Conservation (phyloP, 2,797 vertebrate genomes). For the Crocodylus rhombifer region DNA sequence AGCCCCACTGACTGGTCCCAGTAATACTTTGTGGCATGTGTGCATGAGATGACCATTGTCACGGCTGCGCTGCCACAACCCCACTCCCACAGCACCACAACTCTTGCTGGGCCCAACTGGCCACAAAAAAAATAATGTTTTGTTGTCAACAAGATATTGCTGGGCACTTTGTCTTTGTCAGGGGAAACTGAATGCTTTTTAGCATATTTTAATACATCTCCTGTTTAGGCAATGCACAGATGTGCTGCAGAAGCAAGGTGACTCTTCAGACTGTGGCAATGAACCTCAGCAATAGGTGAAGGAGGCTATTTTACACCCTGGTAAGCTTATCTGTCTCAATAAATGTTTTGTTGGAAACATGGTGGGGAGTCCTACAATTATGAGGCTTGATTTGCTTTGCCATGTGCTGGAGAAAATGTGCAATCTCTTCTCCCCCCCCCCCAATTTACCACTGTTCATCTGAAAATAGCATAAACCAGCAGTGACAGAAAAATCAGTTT, state of each 20-base stretch:
- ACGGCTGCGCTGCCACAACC: rapidly evolving
- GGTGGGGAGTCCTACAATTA: not conserved
- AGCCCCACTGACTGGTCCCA: not conserved
- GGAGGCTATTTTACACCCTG: not conserved
- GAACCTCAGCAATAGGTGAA: not conserved
- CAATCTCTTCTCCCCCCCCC: no score
- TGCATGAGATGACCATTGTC: not conserved
- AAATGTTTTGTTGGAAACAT: not conserved
- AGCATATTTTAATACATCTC: not conserved
- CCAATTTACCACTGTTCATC: no score
- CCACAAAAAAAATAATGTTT: not conserved
- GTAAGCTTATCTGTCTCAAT: not conserved
- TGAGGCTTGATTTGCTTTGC: not conserved
- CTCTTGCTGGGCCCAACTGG: rapidly evolving
- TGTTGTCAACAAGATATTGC: not conserved
- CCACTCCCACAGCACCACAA: not conserved
- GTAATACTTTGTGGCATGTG: not conserved
- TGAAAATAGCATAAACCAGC: not conserved
- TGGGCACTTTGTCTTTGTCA: not conserved
- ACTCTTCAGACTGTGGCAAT: not conserved
- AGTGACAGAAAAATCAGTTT: not conserved
- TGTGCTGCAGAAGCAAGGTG: not conserved
- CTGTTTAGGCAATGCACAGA: not conserved
- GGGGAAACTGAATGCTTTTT: not conserved
- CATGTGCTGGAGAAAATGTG: not conserved